These are phyloP conservation scores for Girardinus metallicus DNA, from an alignment of 2,797 vertebrate species.

Conservation along the genomic window DNA sequence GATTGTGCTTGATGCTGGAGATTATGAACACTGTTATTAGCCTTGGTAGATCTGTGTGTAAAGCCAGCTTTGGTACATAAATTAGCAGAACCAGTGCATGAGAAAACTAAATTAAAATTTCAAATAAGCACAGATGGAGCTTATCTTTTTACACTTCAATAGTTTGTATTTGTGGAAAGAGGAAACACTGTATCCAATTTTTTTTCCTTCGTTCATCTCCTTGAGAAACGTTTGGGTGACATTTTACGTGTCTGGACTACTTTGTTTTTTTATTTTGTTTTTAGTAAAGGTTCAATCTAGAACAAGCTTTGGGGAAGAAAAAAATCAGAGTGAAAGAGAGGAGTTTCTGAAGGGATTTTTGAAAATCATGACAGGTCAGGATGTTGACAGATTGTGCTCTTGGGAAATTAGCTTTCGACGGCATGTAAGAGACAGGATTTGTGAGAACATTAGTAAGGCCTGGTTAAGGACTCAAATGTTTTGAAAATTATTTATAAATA, in stretches of 20 bases:
- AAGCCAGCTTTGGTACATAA: slow-evolving; percentile 72
- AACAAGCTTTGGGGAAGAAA: slow-evolving; percentile 52
- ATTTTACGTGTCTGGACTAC: slow-evolving; percentile 32
- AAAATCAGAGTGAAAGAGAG: slow-evolving; percentile 51
- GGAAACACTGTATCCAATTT: slow-evolving; percentile 53
- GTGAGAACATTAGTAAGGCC: background rate
- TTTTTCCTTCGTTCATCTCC: slow-evolving; percentile 51
- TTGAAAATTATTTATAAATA: background rate
- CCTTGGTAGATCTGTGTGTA: slow-evolving; percentile 70
- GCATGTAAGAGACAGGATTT: slow-evolving; percentile 1
- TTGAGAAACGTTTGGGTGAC: slow-evolving; percentile 24
- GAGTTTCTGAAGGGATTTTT: background rate
- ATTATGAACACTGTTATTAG: slow-evolving; percentile 64
- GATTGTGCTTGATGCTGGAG: slow-evolving; percentile 65
- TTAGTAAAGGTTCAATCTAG: slow-evolving; percentile 37
- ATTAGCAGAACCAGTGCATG: slow-evolving; percentile 74
- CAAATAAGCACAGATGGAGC: slow-evolving; percentile 70
- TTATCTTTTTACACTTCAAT: slow-evolving; percentile 68
- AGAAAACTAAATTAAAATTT: slow-evolving; percentile 66
- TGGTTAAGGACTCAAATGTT: slow-evolving; percentile 25
- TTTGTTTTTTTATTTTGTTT: background rate
- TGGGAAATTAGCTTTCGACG: slow-evolving; percentile 21
- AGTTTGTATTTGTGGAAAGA: slow-evolving; percentile 49
- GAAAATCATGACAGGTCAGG: slow-evolving; percentile 24
- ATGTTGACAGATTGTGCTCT: slow-evolving; percentile 19